Evolutionary conservation across 2,113 vertebrate species (phyloP), one percentile per base, ranked within the genome.

Genomic region (Empidonax alnorum): DNA sequence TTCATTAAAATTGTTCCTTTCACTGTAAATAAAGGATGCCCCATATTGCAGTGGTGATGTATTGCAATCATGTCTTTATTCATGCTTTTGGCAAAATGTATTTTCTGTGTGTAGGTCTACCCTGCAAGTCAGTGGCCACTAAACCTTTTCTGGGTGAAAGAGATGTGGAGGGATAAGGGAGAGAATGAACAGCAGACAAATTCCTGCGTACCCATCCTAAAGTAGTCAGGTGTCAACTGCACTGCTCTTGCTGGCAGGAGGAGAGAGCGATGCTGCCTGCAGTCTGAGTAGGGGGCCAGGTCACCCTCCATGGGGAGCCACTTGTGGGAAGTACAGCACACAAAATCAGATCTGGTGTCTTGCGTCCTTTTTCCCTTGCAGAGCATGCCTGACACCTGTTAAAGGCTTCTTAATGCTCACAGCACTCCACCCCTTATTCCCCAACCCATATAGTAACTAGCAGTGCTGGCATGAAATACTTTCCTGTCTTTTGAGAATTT

Each of bases 241-340:
- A 1, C 16, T 27, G 25, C 9, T 69, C 15, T 24, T 46, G 27
- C 18, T 24, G 30, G 9, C 46, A 14, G 31, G 24, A 59, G 7
- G 37, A 16, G 50, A 42, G 37, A 63, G 5, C 1, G 1, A 0
- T 55, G 12, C 12, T 78, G 62, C 7, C 27, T 66, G 55, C 28
- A 61, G 46, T 5, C 22, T 25, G 46, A 20, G 30, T 7, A 37
- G 65, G 53, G 15, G 53, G 24, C 44, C 47, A 18, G 44, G 59
- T 27, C 31, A 53, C 39, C 12, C 13, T 50, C 35, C 0, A 0
- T 25, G n/a, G 35, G 35, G 21, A 78, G 4, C 8, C 30, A 2
- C 18, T 1, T 0, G 3, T 12, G 17, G 17, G 19, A 9, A 72
- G 3, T 7, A 21, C 12, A 39, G 5, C 16, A 21, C 30, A 33